Evolutionary conservation across 2,888 invertebrate genomes (phyloP), one percentile per base, ranked within the genome.

Genomic region (Phengaris alcon): DNA sequence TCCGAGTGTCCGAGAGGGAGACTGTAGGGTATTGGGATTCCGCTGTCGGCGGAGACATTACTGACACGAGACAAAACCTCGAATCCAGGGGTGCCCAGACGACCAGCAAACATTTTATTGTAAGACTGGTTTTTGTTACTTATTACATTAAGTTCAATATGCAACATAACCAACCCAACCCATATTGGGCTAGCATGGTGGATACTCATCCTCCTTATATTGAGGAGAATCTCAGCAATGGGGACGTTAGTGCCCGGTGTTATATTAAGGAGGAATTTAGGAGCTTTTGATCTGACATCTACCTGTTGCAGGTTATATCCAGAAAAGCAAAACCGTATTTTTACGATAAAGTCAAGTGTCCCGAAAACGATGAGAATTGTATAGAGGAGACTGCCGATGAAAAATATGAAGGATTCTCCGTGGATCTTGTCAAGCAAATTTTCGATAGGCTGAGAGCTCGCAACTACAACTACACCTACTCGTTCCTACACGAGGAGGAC

Each of bases 291-390:
- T 35, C 22, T 35, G 35, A 35, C 35, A 4, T 35, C 35, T 48
- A 48, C 6, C 48, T 22, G 2, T 74, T 74, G 5, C 55, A 93
- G 93, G 83, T 93, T 51, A 95, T 96, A 76, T 95, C 96, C 0
- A 94, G 95, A 79, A 87, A 95, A 90, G 96, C 96, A 79, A 94
- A 95, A 74, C 97, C 97, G 0, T 97, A 97, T 84, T 95, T 96
- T 77, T 96, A 95, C 94, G 88, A 94, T 72, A 96, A 95, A 87
- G 78, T 82, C 77, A 82, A 84, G 78, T 91, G 91, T 78, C 80
- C 79, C 55, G 82, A 82, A 77, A 82, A 82, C 2, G 82, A 84
- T 5, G 76, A 79, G 6, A 77, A 78, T 0, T 88, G 90, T 76
- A 91, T 91, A 77, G 94, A 94, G 78, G 94, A 94, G 69, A 90